Conservation (phyloP, 2,113 vertebrate species). For the Ochotona princeps region DNA sequence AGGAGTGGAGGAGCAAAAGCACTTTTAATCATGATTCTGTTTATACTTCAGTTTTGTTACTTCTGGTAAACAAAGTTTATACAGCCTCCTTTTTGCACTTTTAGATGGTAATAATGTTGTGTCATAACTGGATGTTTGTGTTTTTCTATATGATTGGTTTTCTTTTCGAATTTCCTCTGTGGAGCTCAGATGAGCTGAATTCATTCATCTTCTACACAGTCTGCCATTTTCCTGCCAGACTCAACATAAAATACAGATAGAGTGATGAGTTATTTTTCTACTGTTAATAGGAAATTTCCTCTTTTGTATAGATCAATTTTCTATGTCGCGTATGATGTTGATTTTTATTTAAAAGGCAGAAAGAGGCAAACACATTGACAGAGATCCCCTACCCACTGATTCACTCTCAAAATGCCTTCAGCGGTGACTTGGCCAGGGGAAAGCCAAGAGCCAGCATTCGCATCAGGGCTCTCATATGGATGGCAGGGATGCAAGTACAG, state of each 20-base stretch:
- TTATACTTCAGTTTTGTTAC: no score
- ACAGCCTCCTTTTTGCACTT: background rate
- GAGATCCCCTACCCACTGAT: no score
- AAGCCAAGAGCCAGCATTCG: no score
- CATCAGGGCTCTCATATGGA: no score
- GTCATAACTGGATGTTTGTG: background rate
- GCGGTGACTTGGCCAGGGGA: no score
- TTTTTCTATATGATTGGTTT: background rate
- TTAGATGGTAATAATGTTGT: background rate
- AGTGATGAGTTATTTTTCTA: background rate
- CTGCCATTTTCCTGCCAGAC: background rate
- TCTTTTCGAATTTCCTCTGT: background rate
- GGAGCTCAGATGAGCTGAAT: background rate
- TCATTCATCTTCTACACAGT: background rate
- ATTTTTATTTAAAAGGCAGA: no score
- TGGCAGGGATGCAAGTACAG: no score
- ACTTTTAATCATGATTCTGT: conserved; percentile 34
- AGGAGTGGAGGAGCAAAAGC: background rate
- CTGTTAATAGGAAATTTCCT: conserved; percentile 15
- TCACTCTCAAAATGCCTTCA: no score
- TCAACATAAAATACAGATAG: background rate
- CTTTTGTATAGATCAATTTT: conserved; percentile 1
- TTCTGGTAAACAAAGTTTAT: conserved; percentile 53
- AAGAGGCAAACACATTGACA: no score
- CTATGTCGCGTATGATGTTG: background rate